A percentile compares a stretch with the other conserved stretches of the same genome.
Conservation (phyloP, 1,140 invertebrate species). For the Penaeus japonicus region DNA sequence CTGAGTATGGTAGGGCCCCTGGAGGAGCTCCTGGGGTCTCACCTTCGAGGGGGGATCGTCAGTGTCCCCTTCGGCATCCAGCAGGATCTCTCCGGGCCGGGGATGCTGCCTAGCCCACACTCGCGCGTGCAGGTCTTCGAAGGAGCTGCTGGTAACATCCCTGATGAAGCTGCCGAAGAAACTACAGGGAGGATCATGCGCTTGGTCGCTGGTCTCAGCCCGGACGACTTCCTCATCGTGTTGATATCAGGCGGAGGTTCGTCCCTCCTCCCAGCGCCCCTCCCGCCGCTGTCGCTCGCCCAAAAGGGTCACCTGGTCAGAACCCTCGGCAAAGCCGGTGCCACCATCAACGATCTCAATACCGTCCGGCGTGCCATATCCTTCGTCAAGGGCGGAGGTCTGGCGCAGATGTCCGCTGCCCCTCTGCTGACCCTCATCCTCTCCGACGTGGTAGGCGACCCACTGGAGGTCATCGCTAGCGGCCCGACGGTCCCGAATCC, state of each 20-base stretch:
- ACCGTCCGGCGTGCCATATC: conserved; percentile 85
- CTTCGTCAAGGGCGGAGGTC: conserved; percentile 86
- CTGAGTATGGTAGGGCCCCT: conserved; percentile 82
- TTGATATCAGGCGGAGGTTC: conserved; percentile 88
- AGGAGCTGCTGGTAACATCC: conserved; percentile 76
- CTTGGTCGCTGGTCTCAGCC: conserved; percentile 70
- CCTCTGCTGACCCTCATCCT: conserved; percentile 82
- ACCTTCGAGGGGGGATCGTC: conserved; percentile 76
- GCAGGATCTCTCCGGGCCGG: background rate
- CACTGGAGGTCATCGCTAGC: conserved; percentile 88
- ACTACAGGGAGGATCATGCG: conserved; percentile 77
- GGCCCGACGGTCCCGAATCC: conserved; percentile 78
- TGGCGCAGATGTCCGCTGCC: conserved; percentile 74
- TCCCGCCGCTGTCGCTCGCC: conserved; percentile 73
- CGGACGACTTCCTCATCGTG: conserved; percentile 79
- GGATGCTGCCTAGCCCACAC: background rate
- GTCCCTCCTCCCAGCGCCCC: conserved; percentile 82
- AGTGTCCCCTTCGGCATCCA: conserved; percentile 74
- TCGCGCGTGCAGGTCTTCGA: conserved; percentile 69
- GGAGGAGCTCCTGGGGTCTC: conserved; percentile 72
- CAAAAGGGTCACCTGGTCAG: conserved; percentile 77
- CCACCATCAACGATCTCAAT: conserved; percentile 89
- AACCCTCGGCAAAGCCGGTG: conserved; percentile 68
- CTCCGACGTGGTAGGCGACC: conserved; percentile 93
- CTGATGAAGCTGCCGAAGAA: conserved; percentile 74